Conservation (phyloP, 2,797 vertebrate species). For the Gobio occitaniae region DNA sequence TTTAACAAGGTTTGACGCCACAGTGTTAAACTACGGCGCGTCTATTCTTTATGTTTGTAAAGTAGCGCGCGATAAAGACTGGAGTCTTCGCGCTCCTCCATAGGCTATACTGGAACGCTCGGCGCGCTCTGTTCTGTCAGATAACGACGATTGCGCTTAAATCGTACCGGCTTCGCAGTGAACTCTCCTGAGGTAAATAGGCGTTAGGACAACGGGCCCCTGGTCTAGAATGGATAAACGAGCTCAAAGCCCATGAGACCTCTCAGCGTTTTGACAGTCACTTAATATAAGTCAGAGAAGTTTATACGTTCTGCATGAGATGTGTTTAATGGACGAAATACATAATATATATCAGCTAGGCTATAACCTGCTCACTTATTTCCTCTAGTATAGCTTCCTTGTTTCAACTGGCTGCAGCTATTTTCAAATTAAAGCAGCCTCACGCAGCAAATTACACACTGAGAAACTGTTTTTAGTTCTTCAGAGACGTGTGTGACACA, state of each 20-base stretch:
- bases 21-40: slow-evolving; percentile 31
- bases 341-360: neutral
- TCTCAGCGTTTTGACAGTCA: neutral
- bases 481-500: neutral
- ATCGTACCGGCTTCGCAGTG: slow-evolving; percentile 1
- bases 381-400: neutral
- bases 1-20: slow-evolving; percentile 37
- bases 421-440: slow-evolving; percentile 33
- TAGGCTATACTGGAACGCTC: slow-evolving; percentile 8
- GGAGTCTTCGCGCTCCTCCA: neutral
- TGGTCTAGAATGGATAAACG: slow-evolving; percentile 19
- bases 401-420: slow-evolving; percentile 24
- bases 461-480: slow-evolving; percentile 24
- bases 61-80: slow-evolving; percentile 30
- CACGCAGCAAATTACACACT: slow-evolving; percentile 16
- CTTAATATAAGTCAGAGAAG: slow-evolving; percentile 1
- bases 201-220: neutral
- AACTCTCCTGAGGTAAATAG: slow-evolving; percentile 35
- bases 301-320: slow-evolving; percentile 1
- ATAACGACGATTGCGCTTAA: slow-evolving; percentile 1
- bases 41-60: slow-evolving; percentile 25
- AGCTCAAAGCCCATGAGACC: neutral
- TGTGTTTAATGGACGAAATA: neutral
- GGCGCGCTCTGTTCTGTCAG: slow-evolving; percentile 28
- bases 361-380: neutral